A percentile compares a stretch with the other conserved stretches of the same genome.
These are phyloP conservation scores for Oxystoma pomonae DNA, from an alignment of 2,888 invertebrate species.

Conservation along the genomic window DNA sequence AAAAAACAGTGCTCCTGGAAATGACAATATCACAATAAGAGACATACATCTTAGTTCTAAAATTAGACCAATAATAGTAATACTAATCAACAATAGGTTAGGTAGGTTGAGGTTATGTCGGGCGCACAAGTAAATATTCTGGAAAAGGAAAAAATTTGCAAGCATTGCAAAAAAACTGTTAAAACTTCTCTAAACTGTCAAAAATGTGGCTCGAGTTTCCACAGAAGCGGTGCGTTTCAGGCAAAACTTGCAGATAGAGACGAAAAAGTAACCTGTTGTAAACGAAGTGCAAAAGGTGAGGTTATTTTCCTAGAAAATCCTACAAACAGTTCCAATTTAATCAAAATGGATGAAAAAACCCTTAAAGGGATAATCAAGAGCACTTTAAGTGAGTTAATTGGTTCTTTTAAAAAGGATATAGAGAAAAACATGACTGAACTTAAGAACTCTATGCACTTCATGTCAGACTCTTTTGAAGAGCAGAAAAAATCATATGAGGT, in stretches of 20 bases:
- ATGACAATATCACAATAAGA: too few relatives aligned
- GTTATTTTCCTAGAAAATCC: conserved; percentile 5
- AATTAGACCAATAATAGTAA: too few relatives aligned
- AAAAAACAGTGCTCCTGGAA: too few relatives aligned
- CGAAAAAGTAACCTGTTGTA: conserved; percentile 8
- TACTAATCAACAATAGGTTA: too few relatives aligned
- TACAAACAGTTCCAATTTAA: background rate
- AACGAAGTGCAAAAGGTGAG: conserved; percentile 5
- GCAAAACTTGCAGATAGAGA: conserved; percentile 9
- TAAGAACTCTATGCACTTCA: conserved; percentile 12
- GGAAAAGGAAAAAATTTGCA: background rate
- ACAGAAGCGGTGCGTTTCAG: conserved; percentile 3
- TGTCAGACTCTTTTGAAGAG: conserved; percentile 13
- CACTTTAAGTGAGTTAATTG: conserved; percentile 2
- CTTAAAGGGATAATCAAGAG: conserved; percentile 6
- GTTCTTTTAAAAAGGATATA: conserved; percentile 7
- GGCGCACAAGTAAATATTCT: background rate
- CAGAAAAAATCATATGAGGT: conserved; percentile 10
- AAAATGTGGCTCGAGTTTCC: background rate
- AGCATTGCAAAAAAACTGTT: background rate
- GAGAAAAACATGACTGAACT: conserved; percentile 4
- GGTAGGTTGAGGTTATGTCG: background rate
- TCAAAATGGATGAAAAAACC: conserved; percentile 10
- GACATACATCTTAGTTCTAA: too few relatives aligned
- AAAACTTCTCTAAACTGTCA: background rate